Percentiles rank a stretch among this genome's conserved stretches.
Evolutionary conservation across 1,140 invertebrate genomes (phyloP).

Genomic region (Zaprionus taronus): DNA sequence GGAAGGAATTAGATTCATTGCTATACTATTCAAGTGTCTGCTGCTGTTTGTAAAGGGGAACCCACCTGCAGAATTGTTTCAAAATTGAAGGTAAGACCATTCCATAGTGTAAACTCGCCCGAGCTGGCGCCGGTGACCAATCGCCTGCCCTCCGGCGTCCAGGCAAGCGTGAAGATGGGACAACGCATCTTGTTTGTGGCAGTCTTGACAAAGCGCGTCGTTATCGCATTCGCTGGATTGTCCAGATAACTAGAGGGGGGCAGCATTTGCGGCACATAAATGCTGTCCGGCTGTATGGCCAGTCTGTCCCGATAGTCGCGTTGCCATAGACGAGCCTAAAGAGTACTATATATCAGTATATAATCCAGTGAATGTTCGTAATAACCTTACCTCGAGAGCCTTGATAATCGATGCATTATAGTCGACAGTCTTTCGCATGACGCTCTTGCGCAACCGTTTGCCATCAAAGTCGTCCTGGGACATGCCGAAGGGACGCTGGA

Average conservation of each 20-base stretch:
- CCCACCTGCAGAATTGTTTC: slow-evolving; percentile 99
- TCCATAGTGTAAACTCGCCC: slow-evolving; percentile 99
- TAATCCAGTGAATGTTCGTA: neutral
- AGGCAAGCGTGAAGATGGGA: slow-evolving; percentile 99
- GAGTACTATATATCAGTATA: slow-evolving; percentile 32
- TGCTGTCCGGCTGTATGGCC: slow-evolving; percentile 95
- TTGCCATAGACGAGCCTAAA: slow-evolving; percentile 95
- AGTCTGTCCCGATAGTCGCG: slow-evolving; percentile 94
- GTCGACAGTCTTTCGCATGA: slow-evolving; percentile 99
- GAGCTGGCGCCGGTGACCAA: slow-evolving; percentile 99
- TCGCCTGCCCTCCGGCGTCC: slow-evolving; percentile 99
- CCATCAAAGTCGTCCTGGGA: slow-evolving; percentile 96
- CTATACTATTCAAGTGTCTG: neutral
- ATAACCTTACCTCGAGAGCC: slow-evolving; percentile 90
- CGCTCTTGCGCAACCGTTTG: slow-evolving; percentile 96
- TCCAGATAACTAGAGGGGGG: slow-evolving; percentile 95
- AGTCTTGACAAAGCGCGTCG: slow-evolving; percentile 98
- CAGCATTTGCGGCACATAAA: slow-evolving; percentile 94
- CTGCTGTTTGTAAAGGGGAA: slow-evolving; percentile 8
- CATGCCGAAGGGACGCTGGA: slow-evolving; percentile 85
- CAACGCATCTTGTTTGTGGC: slow-evolving; percentile 99
- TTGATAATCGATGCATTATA: slow-evolving; percentile 98
- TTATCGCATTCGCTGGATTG: slow-evolving; percentile 98
- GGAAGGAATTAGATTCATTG: neutral
- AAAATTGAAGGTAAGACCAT: slow-evolving; percentile 99